These are phyloP conservation scores for Clanis bilineata DNA, from an alignment of 2,888 invertebrate species.

Conservation along the genomic window DNA sequence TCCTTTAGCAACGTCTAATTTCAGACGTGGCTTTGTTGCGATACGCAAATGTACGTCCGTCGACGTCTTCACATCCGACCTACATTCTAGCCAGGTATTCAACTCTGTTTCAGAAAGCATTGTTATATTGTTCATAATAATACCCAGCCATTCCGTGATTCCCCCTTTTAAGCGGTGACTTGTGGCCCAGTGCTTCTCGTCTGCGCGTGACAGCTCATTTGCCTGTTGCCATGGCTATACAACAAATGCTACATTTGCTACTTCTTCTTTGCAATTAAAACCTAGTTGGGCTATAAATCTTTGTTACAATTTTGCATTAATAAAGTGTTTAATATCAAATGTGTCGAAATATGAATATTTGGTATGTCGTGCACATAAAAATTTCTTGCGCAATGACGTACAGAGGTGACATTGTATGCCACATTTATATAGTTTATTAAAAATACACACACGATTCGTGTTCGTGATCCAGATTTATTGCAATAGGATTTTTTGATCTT, in stretches of 20 bases:
- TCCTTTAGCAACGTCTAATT: constrained; percentile 7
- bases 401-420: constrained; percentile 4
- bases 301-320: neutral
- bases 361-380: neutral
- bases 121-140: constrained; percentile 12
- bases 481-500: neutral
- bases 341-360: neutral
- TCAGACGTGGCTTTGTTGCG: neutral
- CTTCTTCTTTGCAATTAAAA: neutral
- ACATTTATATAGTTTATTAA: neutral
- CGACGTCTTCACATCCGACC: constrained; percentile 3
- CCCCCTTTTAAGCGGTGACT: constrained; percentile 7
- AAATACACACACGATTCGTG: neutral
- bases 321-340: neutral
- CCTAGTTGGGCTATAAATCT: too few relatives aligned
- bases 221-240: constrained; percentile 9
- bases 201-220: constrained; percentile 18
- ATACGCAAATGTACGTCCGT: neutral
- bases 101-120: neutral
- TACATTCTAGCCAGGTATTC: constrained; percentile 1
- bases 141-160: neutral
- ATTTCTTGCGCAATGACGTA: neutral
- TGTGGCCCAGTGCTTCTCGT: neutral
- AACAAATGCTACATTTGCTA: neutral
- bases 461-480: neutral